These are phyloP conservation scores for Trididemnum nubilum DNA, from an alignment of 23 tunicate genomes.

Conservation along the genomic window DNA sequence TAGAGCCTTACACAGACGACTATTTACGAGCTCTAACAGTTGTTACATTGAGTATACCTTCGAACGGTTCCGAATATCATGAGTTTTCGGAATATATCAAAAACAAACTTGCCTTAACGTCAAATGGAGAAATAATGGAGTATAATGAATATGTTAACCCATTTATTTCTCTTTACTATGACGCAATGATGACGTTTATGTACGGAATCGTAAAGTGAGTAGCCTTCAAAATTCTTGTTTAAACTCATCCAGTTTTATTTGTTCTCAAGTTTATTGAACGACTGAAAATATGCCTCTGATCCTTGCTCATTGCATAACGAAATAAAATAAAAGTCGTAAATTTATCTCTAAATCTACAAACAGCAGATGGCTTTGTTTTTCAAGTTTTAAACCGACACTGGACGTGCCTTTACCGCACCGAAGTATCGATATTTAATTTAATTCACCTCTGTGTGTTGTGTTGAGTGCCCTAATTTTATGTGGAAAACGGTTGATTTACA, in stretches of 20 bases:
- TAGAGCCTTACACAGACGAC: constrained; percentile 6
- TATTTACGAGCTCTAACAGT: constrained; percentile 63
- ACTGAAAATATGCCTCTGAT: too few relatives aligned
- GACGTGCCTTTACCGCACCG: neutral
- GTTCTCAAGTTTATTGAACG: neutral
- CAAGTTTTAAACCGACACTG: neutral
- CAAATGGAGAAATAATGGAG: constrained; percentile 16
- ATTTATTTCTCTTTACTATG: constrained; percentile 65
- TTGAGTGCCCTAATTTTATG: too few relatives aligned
- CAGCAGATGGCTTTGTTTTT: neutral
- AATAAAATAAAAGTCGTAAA: neutral
- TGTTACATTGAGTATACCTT: constrained; percentile 47
- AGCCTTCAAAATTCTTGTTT: neutral
- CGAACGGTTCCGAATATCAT: constrained; percentile 30
- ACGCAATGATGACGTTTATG: constrained; percentile 43
- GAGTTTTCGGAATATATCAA: constrained; percentile 58
- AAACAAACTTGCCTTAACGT: neutral
- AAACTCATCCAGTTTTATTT: neutral
- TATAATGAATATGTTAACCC: constrained; percentile 67
- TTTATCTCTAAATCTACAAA: neutral
- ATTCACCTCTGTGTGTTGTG: too few relatives aligned
- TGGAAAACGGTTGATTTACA: too few relatives aligned
- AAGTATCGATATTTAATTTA: neutral
- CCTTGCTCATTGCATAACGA: neutral
- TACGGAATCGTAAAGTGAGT: constrained; percentile 50